Evolutionary conservation across 2,797 vertebrate species (phyloP), one percentile per base, ranked within the genome.

Genomic region (Tamandua tetradactyla): DNA sequence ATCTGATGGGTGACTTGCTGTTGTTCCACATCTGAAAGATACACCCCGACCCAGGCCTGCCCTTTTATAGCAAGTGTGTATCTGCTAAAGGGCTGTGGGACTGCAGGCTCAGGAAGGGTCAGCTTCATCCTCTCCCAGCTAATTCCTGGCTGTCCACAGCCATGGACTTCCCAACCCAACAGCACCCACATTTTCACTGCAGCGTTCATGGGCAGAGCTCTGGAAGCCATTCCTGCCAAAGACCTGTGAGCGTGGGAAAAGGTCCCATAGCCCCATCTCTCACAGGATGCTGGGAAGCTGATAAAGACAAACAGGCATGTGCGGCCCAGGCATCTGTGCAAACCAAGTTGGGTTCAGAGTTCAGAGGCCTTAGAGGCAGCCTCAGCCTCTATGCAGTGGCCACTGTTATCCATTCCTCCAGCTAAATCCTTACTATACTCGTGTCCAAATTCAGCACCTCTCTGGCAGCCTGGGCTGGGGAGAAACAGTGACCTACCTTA

Each of bases 21-120:
- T 99, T 98, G 97, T 99, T 99, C 99, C 99, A 99, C 99, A 99
- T 99, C 99, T 99, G 95, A 32, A 98, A 97, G 86, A 95, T 47
- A 92, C 5, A 40, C 1, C 3, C 35, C 42, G 0, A 17, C 4
- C 13, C 2, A 0, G 25, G 4, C 4, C 86, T 6, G 27, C 47
- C 22, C 76, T 52, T n/a, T 7, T 69, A 3, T 1, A 0, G 32
- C 7, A 32, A 0, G 11, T 14, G 64, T 22, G 37, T 10, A 17
- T 71, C 72, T 15, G 14, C 6, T 10, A 0, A 32, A 35, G 89
- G 76, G 40, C 5, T 11, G 13, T 3, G 42, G 72, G 62, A 3
- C 4, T 1, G 4, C 6, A 14, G 61, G 42, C 59, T 80, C 75
- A 11, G 18, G 0, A 4, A 6, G 61, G 47, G 32, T 25, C 42